A percentile compares a stretch with the other conserved stretches of the same genome.
phyloP scores from a whole-genome alignment of 2,113 vertebrate species.

The Oreochromis tanganicae region DNA sequence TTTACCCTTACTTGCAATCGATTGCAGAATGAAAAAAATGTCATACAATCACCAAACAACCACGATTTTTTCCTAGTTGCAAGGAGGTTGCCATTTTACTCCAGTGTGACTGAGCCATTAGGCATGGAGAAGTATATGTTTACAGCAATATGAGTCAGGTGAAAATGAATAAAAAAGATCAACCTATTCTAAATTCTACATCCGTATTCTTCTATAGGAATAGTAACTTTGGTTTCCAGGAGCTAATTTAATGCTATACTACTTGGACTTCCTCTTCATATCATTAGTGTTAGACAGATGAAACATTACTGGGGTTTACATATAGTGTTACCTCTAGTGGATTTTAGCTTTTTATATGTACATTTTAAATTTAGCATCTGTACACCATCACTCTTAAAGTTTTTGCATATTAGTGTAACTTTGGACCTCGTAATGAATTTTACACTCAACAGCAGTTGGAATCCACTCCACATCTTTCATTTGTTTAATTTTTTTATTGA shows the following conservation, averaged over 20 bases:
- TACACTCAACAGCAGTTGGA: neutral
- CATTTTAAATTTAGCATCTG: neutral
- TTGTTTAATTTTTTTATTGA: neutral
- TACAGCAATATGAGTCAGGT: fast-evolving
- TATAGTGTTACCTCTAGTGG: neutral
- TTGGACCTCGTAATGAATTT: neutral
- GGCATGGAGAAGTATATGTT: neutral
- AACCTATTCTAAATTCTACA: neutral
- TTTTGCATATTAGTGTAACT: neutral
- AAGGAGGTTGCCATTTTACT: neutral
- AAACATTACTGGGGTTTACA: neutral
- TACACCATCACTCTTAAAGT: neutral
- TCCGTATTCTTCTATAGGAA: neutral
- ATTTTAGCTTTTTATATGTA: neutral
- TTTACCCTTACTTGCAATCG: neutral
- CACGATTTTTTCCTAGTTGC: neutral
- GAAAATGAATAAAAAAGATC: neutral
- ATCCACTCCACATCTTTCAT: neutral
- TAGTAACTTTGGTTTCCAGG: neutral
- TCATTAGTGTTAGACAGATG: neutral
- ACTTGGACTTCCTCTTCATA: neutral
- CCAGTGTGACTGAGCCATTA: neutral
- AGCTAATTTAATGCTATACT: neutral
- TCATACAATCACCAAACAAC: neutral
- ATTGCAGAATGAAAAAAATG: neutral